Evolutionary conservation across 2,888 invertebrate genomes (phyloP), one percentile per base, ranked within the genome.

Genomic region (Gastrophysa polygoni): DNA sequence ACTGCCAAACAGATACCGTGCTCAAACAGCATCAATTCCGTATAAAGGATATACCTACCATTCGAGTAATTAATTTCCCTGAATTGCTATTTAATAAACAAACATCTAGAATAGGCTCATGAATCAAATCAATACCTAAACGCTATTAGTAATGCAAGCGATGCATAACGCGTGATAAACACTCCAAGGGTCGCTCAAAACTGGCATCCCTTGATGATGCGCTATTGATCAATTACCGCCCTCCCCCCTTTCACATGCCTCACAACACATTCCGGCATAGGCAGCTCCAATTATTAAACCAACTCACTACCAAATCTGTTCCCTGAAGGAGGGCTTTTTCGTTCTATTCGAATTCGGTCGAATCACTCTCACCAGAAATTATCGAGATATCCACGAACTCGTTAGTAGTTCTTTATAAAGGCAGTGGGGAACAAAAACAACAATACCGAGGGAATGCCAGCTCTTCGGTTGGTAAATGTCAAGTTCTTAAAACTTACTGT

Each of bases 141-240:
- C 69, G 71, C 71, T 71, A 71, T 72, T 68, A 72, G 64, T 71
- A 69, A 72, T 72, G 71, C 74, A 73, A 72, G 71, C 71, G 71
- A 68, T 74, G 73, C 73, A 73, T 72, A 71, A 71, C 70, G 68
- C 67, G 72, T 71, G 72, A 74, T 71, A 71, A 69, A 70, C 68
- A 72, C 64, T 69, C 69, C 70, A 71, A 70, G 70, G 71, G 66
- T 62, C 72, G 68, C 69, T 68, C 68, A 68, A 61, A 67, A 68
- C 73, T 71, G 73, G 66, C 69, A 66, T 70, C 71, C 73, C 72
- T 71, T 72, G 71, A 74, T 70, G 71, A 73, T 75, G 74, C 75
- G 71, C 73, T 76, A 76, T 76, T 76, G 76, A 76, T 76, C 75
- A 75, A 76, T 76, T 76, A 76, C 74, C 4, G 24, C 72, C 72